Evolutionary conservation across 1,140 invertebrate species (phyloP).

Genomic region (Drosophila aff.): DNA sequence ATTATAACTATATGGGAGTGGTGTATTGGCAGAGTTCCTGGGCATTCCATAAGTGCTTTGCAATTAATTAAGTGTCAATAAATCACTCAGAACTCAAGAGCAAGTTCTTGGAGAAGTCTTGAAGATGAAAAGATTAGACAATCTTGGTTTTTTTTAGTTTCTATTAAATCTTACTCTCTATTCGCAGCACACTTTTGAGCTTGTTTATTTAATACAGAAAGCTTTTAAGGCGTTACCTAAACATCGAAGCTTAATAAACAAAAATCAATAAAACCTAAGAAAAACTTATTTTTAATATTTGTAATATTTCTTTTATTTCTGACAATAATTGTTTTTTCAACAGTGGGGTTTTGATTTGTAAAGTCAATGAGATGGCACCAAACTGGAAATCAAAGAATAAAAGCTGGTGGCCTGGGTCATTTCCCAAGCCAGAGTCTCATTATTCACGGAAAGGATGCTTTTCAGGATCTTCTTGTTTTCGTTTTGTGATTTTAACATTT

Average conservation of each 20-base stretch:
- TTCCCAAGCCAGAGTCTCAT: background rate
- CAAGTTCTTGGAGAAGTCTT: background rate
- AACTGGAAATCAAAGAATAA: background rate
- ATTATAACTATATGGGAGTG: background rate
- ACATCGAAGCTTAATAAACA: constrained; percentile 32
- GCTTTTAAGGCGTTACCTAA: constrained; percentile 33
- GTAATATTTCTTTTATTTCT: constrained; percentile 2
- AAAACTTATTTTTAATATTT: background rate
- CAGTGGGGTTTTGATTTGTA: background rate
- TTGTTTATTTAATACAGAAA: constrained; percentile 23
- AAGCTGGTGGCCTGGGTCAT: background rate
- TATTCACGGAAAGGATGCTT: background rate
- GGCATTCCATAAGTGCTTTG: fast-evolving
- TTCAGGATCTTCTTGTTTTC: background rate
- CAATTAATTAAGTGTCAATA: background rate
- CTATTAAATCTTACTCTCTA: background rate
- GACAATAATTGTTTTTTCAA: background rate
- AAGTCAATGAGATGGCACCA: constrained; percentile 12
- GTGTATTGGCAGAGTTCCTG: no score
- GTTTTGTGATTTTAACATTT: background rate
- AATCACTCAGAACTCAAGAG: background rate
- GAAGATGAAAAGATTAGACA: background rate
- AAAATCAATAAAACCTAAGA: constrained; percentile 7
- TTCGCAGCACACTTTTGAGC: constrained; percentile 63
- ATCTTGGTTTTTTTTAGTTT: background rate